Percentiles rank a stretch among this genome's conserved stretches.
These are phyloP conservation scores for Drosophila barbarae DNA, from an alignment of 2,888 invertebrate species.

Conservation along the genomic window DNA sequence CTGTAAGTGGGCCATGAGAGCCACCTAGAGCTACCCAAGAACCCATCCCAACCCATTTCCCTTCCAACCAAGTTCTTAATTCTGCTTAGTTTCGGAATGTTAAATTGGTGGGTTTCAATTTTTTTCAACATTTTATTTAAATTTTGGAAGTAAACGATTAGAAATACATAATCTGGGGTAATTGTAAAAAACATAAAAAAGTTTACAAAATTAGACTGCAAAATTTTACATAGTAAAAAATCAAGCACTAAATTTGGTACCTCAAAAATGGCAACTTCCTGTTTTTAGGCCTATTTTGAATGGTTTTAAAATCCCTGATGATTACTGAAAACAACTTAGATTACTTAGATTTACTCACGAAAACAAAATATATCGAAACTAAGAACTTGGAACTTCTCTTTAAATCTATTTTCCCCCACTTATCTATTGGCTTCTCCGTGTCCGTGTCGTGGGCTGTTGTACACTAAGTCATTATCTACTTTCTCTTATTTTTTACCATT, in stretches of 20 bases:
- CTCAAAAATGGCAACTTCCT: neutral
- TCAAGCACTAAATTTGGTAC: too few relatives aligned
- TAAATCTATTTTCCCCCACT: slow-evolving; percentile 7
- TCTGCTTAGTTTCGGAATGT: neutral
- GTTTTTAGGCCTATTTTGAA: too few relatives aligned
- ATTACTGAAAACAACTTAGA: too few relatives aligned
- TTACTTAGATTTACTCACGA: neutral
- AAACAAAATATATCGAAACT: neutral
- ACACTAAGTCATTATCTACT: slow-evolving; percentile 2
- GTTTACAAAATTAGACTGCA: too few relatives aligned
- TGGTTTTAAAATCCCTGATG: neutral
- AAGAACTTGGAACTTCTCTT: neutral
- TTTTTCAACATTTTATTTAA: too few relatives aligned
- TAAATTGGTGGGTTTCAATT: too few relatives aligned
- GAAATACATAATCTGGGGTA: too few relatives aligned
- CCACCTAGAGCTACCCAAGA: neutral
- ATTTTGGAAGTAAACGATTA: too few relatives aligned
- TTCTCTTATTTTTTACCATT: neutral
- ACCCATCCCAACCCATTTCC: neutral
- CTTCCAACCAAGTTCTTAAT: neutral
- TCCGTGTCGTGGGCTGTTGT: slow-evolving; percentile 56
- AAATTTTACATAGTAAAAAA: too few relatives aligned
- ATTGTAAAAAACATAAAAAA: too few relatives aligned
- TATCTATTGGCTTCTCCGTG: slow-evolving; percentile 53
- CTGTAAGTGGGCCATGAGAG: slow-evolving; percentile 79